phyloP scores from a whole-genome alignment of 2,797 vertebrate genomes.

The Saxicola maurus region DNA sequence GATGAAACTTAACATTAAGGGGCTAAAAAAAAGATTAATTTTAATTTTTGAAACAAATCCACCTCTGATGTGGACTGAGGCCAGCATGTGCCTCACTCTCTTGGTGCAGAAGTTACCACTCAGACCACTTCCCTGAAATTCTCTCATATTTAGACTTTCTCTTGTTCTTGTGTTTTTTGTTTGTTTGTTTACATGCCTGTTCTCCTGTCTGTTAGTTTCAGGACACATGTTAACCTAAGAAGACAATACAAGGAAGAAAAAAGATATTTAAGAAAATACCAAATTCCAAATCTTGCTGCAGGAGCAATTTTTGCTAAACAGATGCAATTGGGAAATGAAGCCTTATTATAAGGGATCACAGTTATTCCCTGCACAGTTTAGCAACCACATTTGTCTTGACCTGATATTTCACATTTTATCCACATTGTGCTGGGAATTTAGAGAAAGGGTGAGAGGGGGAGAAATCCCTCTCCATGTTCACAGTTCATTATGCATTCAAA shows the following conservation, averaged over 20 bases:
- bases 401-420: not conserved
- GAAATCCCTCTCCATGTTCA: not conserved
- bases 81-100: not conserved
- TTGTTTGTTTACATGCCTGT: not conserved
- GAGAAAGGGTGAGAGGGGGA: not conserved
- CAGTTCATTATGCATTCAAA: conserved; percentile 35
- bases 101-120: not conserved
- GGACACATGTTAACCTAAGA: not conserved
- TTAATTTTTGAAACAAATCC: not conserved
- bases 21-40: not conserved
- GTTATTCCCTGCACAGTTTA: not conserved
- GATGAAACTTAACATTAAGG: not conserved
- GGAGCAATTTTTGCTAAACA: not conserved
- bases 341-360: not conserved
- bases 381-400: not conserved
- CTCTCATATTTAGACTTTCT: not conserved
- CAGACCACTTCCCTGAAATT: not conserved
- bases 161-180: not conserved
- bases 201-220: not conserved
- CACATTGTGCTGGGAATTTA: not conserved
- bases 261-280: not conserved
- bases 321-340: not conserved
- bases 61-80: not conserved
- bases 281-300: not conserved
- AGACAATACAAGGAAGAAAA: not conserved